Conservation (phyloP, 2,113 vertebrate species). For the Neotoma lepida region DNA sequence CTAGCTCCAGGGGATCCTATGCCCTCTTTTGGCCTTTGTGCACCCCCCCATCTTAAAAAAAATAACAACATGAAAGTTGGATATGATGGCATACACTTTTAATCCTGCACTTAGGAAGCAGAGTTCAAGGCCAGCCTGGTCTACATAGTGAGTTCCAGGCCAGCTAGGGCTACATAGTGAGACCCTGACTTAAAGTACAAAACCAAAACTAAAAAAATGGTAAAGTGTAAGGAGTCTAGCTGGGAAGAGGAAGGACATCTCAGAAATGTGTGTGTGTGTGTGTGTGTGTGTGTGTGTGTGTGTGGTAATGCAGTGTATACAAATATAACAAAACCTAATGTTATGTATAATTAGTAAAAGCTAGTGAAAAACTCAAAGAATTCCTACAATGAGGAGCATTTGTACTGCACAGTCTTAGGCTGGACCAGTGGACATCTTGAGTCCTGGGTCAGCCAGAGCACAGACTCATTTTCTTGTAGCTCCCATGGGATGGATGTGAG, state of each 20-base stretch:
- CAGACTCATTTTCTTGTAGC: not conserved
- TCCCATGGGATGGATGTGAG: rapidly evolving
- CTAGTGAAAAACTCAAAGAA: not conserved
- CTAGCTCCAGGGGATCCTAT: not conserved
- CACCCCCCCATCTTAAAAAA: not conserved
- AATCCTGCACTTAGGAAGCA: not conserved
- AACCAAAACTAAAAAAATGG: not conserved
- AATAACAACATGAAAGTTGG: not conserved
- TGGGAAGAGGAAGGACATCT: not conserved
- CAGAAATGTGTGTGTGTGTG: not conserved
- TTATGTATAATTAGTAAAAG: not conserved
- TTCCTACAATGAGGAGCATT: not conserved
- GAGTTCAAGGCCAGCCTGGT: not conserved
- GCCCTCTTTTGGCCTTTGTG: not conserved
- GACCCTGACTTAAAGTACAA: not conserved
- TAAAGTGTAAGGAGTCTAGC: not conserved
- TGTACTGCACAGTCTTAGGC: not conserved
- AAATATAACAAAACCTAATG: not conserved
- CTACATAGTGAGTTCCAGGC: not conserved
- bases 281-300: too few relatives aligned
- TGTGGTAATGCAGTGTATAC: not conserved
- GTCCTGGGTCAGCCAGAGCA: not conserved
- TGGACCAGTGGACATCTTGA: not conserved
- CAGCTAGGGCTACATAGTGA: not conserved
- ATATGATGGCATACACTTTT: not conserved